These are phyloP conservation scores for Zoanthus sansibaricus DNA, from an alignment of 92 coral and sea anemone species.

Conservation along the genomic window DNA sequence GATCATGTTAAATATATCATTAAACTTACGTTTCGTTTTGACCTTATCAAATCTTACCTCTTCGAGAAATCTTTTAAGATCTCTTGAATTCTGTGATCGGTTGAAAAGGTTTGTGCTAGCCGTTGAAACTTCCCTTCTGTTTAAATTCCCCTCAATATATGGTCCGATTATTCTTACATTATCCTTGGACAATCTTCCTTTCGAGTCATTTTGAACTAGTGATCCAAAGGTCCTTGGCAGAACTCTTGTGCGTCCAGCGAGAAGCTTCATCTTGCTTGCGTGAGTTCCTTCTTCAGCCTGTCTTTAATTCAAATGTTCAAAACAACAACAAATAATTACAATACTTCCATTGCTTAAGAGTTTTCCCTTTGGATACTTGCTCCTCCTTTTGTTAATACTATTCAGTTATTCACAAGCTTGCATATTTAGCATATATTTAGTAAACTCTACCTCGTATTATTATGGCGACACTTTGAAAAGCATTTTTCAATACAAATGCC, in stretches of 20 bases:
- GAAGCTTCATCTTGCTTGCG: conserved; percentile 25
- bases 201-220: conserved; percentile 38
- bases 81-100: conserved; percentile 53
- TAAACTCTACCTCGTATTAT: background rate
- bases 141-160: conserved; percentile 17
- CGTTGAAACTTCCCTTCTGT: conserved; percentile 29
- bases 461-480: background rate
- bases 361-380: background rate
- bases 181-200: conserved; percentile 30
- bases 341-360: background rate
- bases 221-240: conserved; percentile 45
- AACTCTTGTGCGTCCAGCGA: conserved; percentile 33
- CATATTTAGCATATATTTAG: background rate
- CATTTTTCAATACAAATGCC: background rate
- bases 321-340: background rate
- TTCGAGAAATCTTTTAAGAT: conserved; percentile 86
- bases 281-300: background rate
- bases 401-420: background rate
- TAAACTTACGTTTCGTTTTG: background rate
- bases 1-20: background rate
- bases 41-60: conserved; percentile 68
- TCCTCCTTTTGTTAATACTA: background rate
- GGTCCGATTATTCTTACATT: conserved; percentile 11
- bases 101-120: conserved; percentile 51
- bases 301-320: background rate